phyloP scores from a whole-genome alignment of 2,888 invertebrate genomes.

The Formica aserva region DNA sequence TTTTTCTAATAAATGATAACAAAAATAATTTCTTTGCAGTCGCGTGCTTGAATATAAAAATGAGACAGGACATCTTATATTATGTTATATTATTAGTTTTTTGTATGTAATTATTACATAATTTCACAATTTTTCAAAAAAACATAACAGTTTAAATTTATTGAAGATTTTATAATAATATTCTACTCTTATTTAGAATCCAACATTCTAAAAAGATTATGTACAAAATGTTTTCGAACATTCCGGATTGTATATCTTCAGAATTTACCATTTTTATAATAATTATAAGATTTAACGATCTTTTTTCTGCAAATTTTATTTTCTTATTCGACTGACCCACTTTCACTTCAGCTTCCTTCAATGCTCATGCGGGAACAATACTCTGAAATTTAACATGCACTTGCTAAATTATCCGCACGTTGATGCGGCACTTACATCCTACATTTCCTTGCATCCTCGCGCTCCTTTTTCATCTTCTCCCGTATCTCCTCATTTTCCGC shows the following conservation, averaged over 20 bases:
- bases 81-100: background rate
- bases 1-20: background rate
- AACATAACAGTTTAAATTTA: background rate
- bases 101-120: background rate
- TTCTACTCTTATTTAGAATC: background rate
- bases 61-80: background rate
- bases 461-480: constrained; percentile 36
- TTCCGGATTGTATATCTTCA: background rate
- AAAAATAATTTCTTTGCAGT: constrained; percentile 1
- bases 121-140: background rate
- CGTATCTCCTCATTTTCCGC: constrained; percentile 25
- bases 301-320: background rate
- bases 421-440: constrained; percentile 48
- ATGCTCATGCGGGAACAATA: constrained; percentile 5
- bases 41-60: background rate
- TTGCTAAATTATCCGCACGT: constrained; percentile 45
- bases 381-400: constrained; percentile 43
- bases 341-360: background rate
- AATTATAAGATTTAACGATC: background rate
- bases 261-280: background rate
- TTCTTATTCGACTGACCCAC: background rate
- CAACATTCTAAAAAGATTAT: background rate
- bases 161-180: background rate
- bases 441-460: constrained; percentile 25
- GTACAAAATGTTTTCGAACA: background rate